Conservation (phyloP, 2,888 invertebrate genomes). For the Philereme vetulata region DNA sequence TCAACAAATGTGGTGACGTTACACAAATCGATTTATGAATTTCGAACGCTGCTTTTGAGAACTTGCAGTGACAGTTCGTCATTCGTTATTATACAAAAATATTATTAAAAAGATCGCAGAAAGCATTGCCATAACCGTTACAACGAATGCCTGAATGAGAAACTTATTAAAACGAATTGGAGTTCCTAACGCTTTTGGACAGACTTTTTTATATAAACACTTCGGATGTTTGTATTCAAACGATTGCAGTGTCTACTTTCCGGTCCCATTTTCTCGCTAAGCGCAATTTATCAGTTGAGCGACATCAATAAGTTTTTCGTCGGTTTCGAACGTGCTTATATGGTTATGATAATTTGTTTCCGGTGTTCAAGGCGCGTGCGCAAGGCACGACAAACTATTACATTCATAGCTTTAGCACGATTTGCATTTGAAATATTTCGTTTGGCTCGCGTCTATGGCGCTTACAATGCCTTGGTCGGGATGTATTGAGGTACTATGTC, state of each 20-base stretch:
- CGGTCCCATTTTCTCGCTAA: slow-evolving; percentile 71
- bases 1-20: slow-evolving; percentile 68
- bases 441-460: slow-evolving; percentile 72
- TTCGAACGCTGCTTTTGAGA: slow-evolving; percentile 55
- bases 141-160: slow-evolving; percentile 49
- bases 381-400: slow-evolving; percentile 80
- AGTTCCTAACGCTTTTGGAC: slow-evolving; percentile 53
- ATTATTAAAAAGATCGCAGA: slow-evolving; percentile 41
- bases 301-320: slow-evolving; percentile 80
- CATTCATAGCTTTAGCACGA: slow-evolving; percentile 82
- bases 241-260: slow-evolving; percentile 56
- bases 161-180: slow-evolving; percentile 51
- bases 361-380: slow-evolving; percentile 80
- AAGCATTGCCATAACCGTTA: slow-evolving; percentile 57
- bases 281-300: slow-evolving; percentile 76
- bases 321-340: slow-evolving; percentile 77
- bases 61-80: slow-evolving; percentile 44
- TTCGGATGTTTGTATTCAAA: slow-evolving; percentile 56
- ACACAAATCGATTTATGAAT: slow-evolving; percentile 69
- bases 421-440: slow-evolving; percentile 83
- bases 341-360: slow-evolving; percentile 84
- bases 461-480: slow-evolving; percentile 66
- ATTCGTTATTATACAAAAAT: slow-evolving; percentile 44
- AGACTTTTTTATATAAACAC: slow-evolving; percentile 46
- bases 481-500: slow-evolving; percentile 58